A percentile compares a stretch with the other conserved stretches of the same genome.
Conservation (phyloP, 2,113 vertebrate genomes). For the Oenanthe melanoleuca region DNA sequence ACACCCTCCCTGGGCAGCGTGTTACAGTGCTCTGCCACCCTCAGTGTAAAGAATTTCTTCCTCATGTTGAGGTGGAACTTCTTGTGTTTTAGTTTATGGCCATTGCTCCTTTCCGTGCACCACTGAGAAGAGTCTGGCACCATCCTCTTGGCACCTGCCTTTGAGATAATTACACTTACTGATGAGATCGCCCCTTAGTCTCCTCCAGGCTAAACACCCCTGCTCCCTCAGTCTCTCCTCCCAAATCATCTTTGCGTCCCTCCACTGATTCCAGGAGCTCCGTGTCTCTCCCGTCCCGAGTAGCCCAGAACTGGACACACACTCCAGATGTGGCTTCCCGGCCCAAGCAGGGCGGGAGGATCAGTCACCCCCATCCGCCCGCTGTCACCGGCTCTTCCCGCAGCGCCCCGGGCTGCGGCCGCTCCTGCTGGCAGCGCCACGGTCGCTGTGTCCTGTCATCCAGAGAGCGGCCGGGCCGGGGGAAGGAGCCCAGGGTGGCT, state of each 20-base stretch:
- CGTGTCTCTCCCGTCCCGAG: background rate
- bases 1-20: background rate
- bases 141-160: no score
- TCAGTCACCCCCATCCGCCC: background rate
- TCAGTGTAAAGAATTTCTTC: background rate
- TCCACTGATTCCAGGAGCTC: accelerated
- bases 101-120: background rate
- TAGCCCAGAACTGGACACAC: background rate
- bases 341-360: accelerated
- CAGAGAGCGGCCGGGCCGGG: accelerated
- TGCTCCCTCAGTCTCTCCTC: background rate
- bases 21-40: background rate
- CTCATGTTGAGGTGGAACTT: background rate
- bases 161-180: background rate
- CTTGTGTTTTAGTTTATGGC: background rate
- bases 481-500: no score
- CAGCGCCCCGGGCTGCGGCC: accelerated
- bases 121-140: background rate
- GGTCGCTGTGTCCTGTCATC: no score
- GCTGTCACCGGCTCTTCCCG: accelerated
- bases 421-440: no score
- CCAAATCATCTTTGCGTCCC: no score
- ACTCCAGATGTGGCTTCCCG: accelerated
- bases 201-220: background rate
- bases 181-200: background rate